Conservation (phyloP, 1,140 invertebrate genomes). For the Trigoniulus corallinus region DNA sequence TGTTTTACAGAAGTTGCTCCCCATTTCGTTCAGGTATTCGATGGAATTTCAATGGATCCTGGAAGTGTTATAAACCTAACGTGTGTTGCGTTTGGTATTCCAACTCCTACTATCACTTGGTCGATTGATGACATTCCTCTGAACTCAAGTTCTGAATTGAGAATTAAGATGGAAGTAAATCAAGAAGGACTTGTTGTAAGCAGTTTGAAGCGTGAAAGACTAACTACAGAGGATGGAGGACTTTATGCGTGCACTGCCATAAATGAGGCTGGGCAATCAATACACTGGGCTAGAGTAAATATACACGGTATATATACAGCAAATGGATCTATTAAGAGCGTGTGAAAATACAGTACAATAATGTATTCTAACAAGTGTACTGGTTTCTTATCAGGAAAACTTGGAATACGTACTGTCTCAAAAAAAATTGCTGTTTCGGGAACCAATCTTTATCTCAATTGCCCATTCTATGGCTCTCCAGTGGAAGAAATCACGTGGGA, state of each 20-base stretch:
- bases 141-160: slow-evolving; percentile 16
- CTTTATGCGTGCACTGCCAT: slow-evolving; percentile 25
- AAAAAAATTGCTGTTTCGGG: not conserved
- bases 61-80: slow-evolving; percentile 7
- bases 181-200: slow-evolving; percentile 25
- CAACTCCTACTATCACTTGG: slow-evolving; percentile 21
- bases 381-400: not conserved
- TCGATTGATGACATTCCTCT: slow-evolving; percentile 24
- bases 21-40: slow-evolving; percentile 4
- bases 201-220: slow-evolving; percentile 27
- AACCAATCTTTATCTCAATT: not conserved
- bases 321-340: too few relatives aligned
- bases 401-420: not conserved
- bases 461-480: not conserved
- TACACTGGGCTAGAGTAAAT: slow-evolving; percentile 16
- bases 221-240: slow-evolving; percentile 26
- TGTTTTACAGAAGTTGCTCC: slow-evolving; percentile 4
- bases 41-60: slow-evolving; percentile 8
- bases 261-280: slow-evolving; percentile 25
- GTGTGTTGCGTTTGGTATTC: slow-evolving; percentile 11
- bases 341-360: not conserved
- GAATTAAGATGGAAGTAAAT: slow-evolving; percentile 19
- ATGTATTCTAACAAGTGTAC: not conserved
- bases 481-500: not conserved
- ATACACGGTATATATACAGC: slow-evolving; percentile 23